These are phyloP conservation scores for Tipula confusa DNA, from an alignment of 2,888 invertebrate genomes.

Conservation along the genomic window DNA sequence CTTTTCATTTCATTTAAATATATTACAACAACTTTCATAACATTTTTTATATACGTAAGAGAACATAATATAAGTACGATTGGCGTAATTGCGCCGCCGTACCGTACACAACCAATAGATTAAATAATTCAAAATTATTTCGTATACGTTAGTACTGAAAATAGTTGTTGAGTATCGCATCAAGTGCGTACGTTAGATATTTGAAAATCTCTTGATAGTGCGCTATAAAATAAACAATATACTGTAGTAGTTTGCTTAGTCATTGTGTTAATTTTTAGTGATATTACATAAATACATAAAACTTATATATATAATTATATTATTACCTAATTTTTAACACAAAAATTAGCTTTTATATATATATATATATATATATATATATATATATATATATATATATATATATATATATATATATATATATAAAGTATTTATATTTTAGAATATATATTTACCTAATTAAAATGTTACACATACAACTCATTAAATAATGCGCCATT, in stretches of 20 bases:
- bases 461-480: not conserved
- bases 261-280: not conserved
- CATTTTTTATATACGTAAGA: not conserved
- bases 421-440: not conserved
- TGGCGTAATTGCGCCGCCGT: too few relatives aligned
- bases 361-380: too few relatives aligned
- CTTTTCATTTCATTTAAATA: not conserved
- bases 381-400: too few relatives aligned
- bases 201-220: not conserved
- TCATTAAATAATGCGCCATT: not conserved
- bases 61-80: not conserved
- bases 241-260: not conserved
- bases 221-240: not conserved
- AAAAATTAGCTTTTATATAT: too few relatives aligned
- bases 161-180: not conserved
- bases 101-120: not conserved
- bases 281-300: not conserved
- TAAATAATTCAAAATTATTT: not conserved
- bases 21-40: not conserved
- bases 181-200: not conserved
- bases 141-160: not conserved
- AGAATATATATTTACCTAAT: constrained; percentile 5
- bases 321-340: not conserved
- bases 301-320: not conserved
- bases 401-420: too few relatives aligned